Evolutionary conservation across 2,888 invertebrate species (phyloP).

Genomic region (Xestia rhomboidea): DNA sequence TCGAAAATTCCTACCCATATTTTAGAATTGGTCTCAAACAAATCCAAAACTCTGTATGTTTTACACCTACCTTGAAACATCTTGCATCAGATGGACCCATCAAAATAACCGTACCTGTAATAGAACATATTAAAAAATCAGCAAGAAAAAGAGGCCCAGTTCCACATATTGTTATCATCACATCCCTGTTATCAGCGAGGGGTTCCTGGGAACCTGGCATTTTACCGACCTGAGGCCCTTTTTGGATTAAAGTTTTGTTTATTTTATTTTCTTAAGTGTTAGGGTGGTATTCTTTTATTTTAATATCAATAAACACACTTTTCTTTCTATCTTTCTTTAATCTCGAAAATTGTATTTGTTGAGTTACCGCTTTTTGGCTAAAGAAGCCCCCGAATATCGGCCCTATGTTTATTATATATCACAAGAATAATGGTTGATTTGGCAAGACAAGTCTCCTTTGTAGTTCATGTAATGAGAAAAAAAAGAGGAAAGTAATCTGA

Average conservation of each 20-base stretch:
- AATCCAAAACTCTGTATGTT: not conserved
- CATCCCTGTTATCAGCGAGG: not conserved
- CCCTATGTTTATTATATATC: slow-evolving; percentile 40
- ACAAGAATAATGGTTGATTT: slow-evolving; percentile 31
- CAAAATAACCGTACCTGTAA: not conserved
- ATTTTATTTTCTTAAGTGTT: not conserved
- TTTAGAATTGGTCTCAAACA: not conserved
- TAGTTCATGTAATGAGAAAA: slow-evolving; percentile 21
- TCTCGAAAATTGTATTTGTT: not conserved
- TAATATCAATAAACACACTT: not conserved
- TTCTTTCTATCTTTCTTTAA: not conserved
- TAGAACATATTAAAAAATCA: not conserved
- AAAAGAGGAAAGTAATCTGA: slow-evolving; percentile 9
- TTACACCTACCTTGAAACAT: not conserved
- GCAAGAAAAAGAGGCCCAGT: not conserved
- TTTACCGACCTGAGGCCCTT: not conserved
- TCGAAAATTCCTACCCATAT: not conserved
- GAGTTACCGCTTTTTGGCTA: not conserved
- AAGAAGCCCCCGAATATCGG: not conserved
- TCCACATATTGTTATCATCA: not conserved
- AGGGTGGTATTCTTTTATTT: not conserved
- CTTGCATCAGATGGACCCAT: not conserved
- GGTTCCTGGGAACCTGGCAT: not conserved
- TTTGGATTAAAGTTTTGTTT: not conserved
- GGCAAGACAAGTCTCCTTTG: slow-evolving; percentile 8